These are phyloP conservation scores for Ophiodon elongatus DNA, from an alignment of 2,113 vertebrate genomes.

Conservation along the genomic window DNA sequence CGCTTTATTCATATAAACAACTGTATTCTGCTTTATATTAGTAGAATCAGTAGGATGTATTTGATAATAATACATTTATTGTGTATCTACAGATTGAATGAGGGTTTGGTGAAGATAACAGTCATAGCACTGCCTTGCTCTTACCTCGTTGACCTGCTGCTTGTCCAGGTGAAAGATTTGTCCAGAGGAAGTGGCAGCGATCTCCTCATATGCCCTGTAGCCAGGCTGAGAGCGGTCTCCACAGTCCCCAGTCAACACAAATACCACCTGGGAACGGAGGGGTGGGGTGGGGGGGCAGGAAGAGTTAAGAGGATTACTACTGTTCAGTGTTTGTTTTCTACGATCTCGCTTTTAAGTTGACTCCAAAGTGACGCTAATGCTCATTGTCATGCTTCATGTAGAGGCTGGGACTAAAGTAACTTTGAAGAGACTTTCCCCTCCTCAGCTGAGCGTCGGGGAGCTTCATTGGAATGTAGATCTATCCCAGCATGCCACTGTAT, in stretches of 20 bases:
- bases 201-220: slow-evolving; percentile 92
- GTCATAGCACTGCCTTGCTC: slow-evolving; percentile 24
- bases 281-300: slow-evolving; percentile 15
- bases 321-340: slow-evolving; percentile 42
- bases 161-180: slow-evolving; percentile 97
- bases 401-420: slow-evolving; percentile 10
- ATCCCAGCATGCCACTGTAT: slow-evolving; percentile 35
- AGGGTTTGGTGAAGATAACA: background rate
- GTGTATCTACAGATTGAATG: background rate
- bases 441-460: slow-evolving; percentile 28
- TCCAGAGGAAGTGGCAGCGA: slow-evolving; percentile 92
- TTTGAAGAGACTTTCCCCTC: slow-evolving; percentile 25
- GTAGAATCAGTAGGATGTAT: background rate
- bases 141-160: slow-evolving; percentile 95
- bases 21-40: slow-evolving; percentile 5
- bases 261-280: slow-evolving; percentile 87
- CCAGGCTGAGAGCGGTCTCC: slow-evolving; percentile 94
- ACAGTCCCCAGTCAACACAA: slow-evolving; percentile 95
- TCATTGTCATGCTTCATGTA: slow-evolving; percentile 48
- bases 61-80: background rate
- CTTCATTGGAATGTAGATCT: slow-evolving; percentile 51
- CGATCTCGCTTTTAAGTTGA: slow-evolving; percentile 25
- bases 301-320: slow-evolving; percentile 53
- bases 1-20: background rate
- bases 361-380: slow-evolving; percentile 48